phyloP scores from a whole-genome alignment of 2,113 vertebrate species.

The Barbus barbus region DNA sequence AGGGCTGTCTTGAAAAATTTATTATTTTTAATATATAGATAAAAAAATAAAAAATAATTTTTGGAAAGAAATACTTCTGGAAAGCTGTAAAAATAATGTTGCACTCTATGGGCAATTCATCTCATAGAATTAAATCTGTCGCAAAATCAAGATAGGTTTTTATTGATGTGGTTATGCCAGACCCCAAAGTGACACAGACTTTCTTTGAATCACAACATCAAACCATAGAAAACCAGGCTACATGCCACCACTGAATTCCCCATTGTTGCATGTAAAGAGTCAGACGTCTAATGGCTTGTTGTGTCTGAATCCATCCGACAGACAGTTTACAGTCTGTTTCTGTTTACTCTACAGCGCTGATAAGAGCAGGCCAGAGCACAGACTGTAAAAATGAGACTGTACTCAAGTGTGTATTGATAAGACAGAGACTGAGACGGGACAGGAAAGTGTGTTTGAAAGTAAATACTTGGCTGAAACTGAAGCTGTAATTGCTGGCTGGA shows the following conservation, averaged over 20 bases:
- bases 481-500: slow-evolving; percentile 23
- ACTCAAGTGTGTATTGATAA: no score
- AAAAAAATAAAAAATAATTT: neutral
- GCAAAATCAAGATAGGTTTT: neutral
- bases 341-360: slow-evolving; percentile 33
- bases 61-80: neutral
- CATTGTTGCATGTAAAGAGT: slow-evolving; percentile 13
- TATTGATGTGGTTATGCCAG: neutral
- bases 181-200: neutral
- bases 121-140: neutral
- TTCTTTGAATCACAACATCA: slow-evolving; percentile 2
- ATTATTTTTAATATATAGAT: neutral
- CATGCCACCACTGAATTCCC: neutral
- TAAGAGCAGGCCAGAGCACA: slow-evolving; percentile 29
- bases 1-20: neutral
- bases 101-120: neutral
- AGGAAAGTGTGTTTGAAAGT: neutral
- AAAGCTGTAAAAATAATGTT: neutral
- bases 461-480: neutral
- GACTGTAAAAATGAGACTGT: neutral
- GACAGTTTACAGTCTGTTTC: slow-evolving; percentile 52
- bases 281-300: slow-evolving; percentile 34
- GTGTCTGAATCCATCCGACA: slow-evolving; percentile 29
- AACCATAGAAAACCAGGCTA: neutral
- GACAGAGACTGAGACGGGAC: no score